Conservation (phyloP, 2,113 vertebrate species). For the Pelodiscus sinensis region DNA sequence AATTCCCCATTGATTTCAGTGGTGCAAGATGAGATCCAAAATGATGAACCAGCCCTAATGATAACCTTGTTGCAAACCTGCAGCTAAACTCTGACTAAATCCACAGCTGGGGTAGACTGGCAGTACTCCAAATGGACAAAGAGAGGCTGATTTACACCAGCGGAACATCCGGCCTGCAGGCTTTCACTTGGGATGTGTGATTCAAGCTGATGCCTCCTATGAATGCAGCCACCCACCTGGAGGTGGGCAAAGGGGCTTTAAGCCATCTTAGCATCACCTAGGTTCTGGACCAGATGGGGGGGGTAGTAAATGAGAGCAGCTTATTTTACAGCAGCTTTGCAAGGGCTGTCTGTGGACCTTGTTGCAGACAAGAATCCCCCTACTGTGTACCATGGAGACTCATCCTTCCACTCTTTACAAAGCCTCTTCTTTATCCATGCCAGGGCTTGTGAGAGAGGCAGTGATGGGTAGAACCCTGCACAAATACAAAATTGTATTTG, state of each 20-base stretch:
- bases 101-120: slow-evolving; percentile 50
- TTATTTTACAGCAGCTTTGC: neutral
- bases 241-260: neutral
- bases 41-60: slow-evolving; percentile 56
- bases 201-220: neutral
- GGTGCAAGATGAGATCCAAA: slow-evolving; percentile 54
- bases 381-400: neutral
- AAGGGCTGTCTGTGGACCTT: neutral
- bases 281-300: neutral
- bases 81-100: slow-evolving; percentile 32
- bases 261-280: neutral
- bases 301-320: neutral
- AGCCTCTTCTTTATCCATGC: neutral
- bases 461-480: fast-evolving
- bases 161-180: neutral
- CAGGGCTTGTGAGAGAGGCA: fast-evolving
- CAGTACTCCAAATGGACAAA: slow-evolving; percentile 50
- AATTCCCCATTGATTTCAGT: slow-evolving; percentile 51
- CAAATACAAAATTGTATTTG: too few species aligned
- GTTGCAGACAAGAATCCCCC: neutral
- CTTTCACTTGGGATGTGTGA: neutral
- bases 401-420: neutral
- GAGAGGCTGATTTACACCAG: slow-evolving; percentile 29
- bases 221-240: neutral
- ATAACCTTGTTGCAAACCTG: slow-evolving; percentile 53